Evolutionary conservation across 2,113 vertebrate genomes (phyloP).

Genomic region (Cryptotis parvus): DNA sequence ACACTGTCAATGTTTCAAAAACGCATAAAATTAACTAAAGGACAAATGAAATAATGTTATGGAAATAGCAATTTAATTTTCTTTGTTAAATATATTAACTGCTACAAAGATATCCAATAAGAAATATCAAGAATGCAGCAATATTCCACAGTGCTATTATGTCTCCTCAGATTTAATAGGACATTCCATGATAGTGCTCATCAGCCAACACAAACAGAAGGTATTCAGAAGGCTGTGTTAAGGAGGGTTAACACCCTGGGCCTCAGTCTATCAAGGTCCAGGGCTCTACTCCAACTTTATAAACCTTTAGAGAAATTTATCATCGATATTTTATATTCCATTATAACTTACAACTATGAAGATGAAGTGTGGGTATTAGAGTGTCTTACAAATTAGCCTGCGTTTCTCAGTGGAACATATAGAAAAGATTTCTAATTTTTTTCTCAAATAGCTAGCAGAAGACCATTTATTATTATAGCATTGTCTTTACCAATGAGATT

Average conservation of each 20-base stretch:
- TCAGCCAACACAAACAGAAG: no score
- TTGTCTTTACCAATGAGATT: not conserved
- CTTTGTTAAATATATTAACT: not conserved
- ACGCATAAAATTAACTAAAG: not conserved
- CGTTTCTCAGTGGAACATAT: not conserved
- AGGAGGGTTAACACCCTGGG: no score
- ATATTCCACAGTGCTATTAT: not conserved
- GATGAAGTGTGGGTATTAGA: not conserved
- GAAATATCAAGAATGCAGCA: not conserved
- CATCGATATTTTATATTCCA: not conserved
- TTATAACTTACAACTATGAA: not conserved
- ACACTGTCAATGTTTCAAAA: not conserved
- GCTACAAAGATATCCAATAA: no score
- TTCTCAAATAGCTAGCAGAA: not conserved
- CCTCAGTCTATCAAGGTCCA: no score
- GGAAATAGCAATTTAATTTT: not conserved
- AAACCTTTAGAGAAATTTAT: not conserved
- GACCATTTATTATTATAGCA: not conserved
- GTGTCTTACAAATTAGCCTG: not conserved
- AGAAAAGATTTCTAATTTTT: not conserved
- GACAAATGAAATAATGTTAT: no score
- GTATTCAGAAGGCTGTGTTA: no score
- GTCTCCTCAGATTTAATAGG: not conserved
- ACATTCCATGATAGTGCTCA: no score
- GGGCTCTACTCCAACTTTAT: not conserved